Conservation (phyloP, 1,140 invertebrate genomes). For the Drosophila trapezifrons region DNA sequence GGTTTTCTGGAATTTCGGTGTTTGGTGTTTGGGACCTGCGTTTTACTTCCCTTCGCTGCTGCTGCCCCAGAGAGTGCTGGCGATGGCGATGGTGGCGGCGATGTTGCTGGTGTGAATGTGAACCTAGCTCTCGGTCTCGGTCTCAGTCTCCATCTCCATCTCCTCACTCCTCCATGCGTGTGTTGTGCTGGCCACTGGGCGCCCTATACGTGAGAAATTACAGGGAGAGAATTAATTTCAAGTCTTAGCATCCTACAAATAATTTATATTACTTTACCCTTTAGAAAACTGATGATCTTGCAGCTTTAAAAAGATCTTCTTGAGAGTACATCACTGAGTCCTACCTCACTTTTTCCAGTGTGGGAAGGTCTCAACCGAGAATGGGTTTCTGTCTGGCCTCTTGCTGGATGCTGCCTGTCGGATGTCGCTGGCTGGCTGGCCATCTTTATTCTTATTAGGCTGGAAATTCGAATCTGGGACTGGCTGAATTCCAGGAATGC, state of each 20-base stretch:
- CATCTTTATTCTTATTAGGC: constrained; percentile 44
- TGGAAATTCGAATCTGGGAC: constrained; percentile 41
- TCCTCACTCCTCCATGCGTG: constrained; percentile 31
- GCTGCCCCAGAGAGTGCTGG: constrained; percentile 16
- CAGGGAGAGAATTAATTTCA: background rate
- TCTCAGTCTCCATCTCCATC: constrained; percentile 8
- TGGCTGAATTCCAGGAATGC: constrained; percentile 36
- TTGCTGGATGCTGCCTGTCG: constrained; percentile 15
- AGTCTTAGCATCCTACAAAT: background rate
- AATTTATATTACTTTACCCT: background rate
- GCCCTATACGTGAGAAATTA: constrained; percentile 20
- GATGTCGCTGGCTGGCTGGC: constrained; percentile 29
- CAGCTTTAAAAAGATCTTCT: too few relatives aligned
- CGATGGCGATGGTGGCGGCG: constrained; percentile 29
- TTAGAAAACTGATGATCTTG: too few relatives aligned
- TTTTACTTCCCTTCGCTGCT: constrained; percentile 59
- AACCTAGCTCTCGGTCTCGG: constrained; percentile 27
- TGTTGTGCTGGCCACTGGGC: constrained; percentile 14
- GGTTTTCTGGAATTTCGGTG: constrained; percentile 56
- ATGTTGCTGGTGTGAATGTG: constrained; percentile 44
- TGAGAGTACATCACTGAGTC: background rate
- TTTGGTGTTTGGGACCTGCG: constrained; percentile 69
- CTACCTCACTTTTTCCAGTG: background rate
- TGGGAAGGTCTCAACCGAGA: background rate
- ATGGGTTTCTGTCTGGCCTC: constrained; percentile 30